Evolutionary conservation across 2,888 invertebrate genomes (phyloP).

Genomic region (Cosmia pyralina): DNA sequence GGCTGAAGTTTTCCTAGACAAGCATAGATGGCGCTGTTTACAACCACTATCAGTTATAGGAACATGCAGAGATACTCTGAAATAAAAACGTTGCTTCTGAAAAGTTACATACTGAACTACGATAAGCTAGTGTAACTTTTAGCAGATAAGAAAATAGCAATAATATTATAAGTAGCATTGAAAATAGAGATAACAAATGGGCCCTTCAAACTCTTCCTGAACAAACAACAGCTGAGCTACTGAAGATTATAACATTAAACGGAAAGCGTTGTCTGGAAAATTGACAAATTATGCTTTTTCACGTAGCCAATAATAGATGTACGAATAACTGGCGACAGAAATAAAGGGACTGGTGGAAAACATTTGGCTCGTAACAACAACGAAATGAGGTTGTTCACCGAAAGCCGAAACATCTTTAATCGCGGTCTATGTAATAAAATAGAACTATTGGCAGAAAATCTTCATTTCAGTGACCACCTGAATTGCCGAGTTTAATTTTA

Average conservation of each 20-base stretch:
- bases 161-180: not conserved
- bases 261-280: constrained; percentile 66
- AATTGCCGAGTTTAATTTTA: not conserved
- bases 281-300: constrained; percentile 76
- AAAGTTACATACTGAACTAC: not conserved
- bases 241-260: constrained; percentile 51
- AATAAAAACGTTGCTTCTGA: not conserved
- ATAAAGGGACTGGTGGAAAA: constrained; percentile 77
- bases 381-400: constrained; percentile 84
- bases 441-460: not conserved
- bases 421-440: constrained; percentile 17
- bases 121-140: not conserved
- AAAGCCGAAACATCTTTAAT: constrained; percentile 69
- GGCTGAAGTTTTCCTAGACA: constrained; percentile 20
- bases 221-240: constrained; percentile 50
- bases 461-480: not conserved
- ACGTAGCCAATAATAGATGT: constrained; percentile 77
- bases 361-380: constrained; percentile 75
- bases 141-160: not conserved
- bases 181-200: constrained; percentile 39
- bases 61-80: not conserved
- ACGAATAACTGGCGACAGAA: constrained; percentile 72
- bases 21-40: constrained; percentile 52
- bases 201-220: constrained; percentile 24
- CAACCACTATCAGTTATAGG: not conserved